Evolutionary conservation across 2,888 invertebrate species (phyloP).

Genomic region (Atrina japonica): DNA sequence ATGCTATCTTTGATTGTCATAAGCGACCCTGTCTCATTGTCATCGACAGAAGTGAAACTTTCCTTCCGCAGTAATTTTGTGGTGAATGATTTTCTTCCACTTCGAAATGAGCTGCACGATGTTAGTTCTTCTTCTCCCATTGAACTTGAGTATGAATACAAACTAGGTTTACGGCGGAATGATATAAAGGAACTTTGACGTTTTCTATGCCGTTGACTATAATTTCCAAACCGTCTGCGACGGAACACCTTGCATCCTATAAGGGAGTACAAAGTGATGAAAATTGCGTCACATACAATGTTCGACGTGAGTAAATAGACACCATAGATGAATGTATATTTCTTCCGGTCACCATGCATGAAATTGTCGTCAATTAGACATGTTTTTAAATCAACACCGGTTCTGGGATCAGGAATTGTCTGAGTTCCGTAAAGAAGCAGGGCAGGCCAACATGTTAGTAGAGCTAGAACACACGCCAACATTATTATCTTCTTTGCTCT

Average conservation of each 20-base stretch:
- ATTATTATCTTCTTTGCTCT: conserved; percentile 24
- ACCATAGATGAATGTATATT: conserved; percentile 54
- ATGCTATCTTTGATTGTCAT: background rate
- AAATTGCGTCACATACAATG: conserved; percentile 25
- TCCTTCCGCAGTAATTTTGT: conserved; percentile 10
- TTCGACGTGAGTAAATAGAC: conserved; percentile 46
- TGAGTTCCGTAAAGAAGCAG: conserved; percentile 63
- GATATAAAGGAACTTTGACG: conserved; percentile 17
- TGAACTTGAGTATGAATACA: conserved; percentile 27
- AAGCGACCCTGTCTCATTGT: conserved; percentile 2
- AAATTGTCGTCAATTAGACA: conserved; percentile 54
- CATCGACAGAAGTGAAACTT: background rate
- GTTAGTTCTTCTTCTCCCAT: conserved; percentile 15
- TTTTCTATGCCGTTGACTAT: conserved; percentile 6
- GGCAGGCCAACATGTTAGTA: conserved; percentile 56
- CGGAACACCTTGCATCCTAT: conserved; percentile 32
- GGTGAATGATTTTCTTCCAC: conserved; percentile 2
- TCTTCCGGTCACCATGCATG: conserved; percentile 26
- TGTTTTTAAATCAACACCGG: conserved; percentile 43
- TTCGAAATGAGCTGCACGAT: background rate
- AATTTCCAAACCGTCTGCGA: conserved; percentile 16
- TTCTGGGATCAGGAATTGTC: conserved; percentile 34
- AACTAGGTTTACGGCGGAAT: conserved; percentile 11
- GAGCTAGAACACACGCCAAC: conserved; percentile 44
- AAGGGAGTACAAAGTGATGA: conserved; percentile 37